A percentile compares a stretch with the other conserved stretches of the same genome.
Evolutionary conservation across 2,113 vertebrate species (phyloP).

Genomic region (Mionectes macconnelli): DNA sequence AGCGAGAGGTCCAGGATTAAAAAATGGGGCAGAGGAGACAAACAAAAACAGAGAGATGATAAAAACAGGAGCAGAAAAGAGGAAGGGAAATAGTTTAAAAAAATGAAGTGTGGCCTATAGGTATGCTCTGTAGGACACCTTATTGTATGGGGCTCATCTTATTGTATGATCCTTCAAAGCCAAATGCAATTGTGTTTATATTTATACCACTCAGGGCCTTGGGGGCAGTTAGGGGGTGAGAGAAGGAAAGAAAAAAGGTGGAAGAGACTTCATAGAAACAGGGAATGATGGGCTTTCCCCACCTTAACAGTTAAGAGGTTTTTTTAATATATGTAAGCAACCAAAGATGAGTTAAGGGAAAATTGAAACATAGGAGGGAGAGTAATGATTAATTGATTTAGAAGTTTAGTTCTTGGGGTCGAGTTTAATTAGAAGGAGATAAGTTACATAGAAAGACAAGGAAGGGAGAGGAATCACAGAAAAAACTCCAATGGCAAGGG

Average conservation of each 20-base stretch:
- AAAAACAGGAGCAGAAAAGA: not conserved
- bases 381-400: not conserved
- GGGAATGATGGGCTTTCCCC: not conserved
- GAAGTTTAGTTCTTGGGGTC: not conserved
- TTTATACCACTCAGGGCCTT: not conserved
- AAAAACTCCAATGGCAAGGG: not conserved
- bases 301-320: not conserved
- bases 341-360: not conserved
- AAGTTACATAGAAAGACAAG: not conserved
- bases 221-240: not conserved
- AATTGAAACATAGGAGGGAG: not conserved
- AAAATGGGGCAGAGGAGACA: slow-evolving; percentile 34
- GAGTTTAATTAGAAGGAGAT: not conserved
- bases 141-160: not conserved
- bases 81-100: not conserved
- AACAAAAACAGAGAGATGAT: slow-evolving; percentile 26
- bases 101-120: not conserved
- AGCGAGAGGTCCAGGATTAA: slow-evolving; percentile 18
- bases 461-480: not conserved
- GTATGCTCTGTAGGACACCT: not conserved
- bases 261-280: not conserved
- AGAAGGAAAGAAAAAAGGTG: not conserved
- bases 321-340: not conserved
- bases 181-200: not conserved
- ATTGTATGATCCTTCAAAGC: not conserved